Percentiles rank a stretch among this genome's conserved stretches.
Conservation (phyloP, 2,888 invertebrate species). For the Melieria picta region DNA sequence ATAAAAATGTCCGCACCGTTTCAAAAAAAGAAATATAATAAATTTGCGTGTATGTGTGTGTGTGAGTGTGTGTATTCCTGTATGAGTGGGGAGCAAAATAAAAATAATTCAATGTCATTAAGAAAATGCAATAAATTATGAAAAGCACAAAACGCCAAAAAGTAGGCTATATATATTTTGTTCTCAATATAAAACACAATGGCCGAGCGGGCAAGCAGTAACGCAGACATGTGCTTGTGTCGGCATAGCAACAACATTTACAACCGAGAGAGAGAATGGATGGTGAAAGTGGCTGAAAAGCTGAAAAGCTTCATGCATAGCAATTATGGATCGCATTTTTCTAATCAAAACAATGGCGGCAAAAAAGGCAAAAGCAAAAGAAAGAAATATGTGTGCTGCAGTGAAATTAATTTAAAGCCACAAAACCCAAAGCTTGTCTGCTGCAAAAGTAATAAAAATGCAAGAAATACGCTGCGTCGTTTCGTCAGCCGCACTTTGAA, state of each 20-base stretch:
- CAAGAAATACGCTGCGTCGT: too few species aligned
- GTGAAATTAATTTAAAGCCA: too few species aligned
- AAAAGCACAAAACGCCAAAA: conserved; percentile 17
- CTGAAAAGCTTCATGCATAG: background rate
- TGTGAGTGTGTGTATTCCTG: background rate
- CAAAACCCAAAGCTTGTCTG: too few species aligned
- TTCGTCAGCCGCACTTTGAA: too few species aligned
- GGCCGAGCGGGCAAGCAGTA: background rate
- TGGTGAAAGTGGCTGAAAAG: background rate
- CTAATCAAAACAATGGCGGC: too few species aligned
- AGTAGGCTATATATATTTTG: conserved; percentile 11
- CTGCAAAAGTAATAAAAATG: too few species aligned
- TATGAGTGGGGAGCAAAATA: background rate
- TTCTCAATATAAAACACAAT: conserved; percentile 1
- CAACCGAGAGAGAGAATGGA: background rate
- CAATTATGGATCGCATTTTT: too few species aligned
- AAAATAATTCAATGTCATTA: conserved; percentile 22
- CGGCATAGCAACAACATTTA: too few species aligned
- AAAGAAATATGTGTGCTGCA: too few species aligned
- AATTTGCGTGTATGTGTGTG: background rate
- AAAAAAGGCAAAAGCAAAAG: too few species aligned
- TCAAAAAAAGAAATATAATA: background rate
- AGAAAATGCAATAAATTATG: conserved; percentile 19
- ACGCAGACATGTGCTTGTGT: too few species aligned
- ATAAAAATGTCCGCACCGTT: conserved; percentile 4